Evolutionary conservation across 2,113 vertebrate species (phyloP).

Genomic region (Phrynosoma platyrhinos): DNA sequence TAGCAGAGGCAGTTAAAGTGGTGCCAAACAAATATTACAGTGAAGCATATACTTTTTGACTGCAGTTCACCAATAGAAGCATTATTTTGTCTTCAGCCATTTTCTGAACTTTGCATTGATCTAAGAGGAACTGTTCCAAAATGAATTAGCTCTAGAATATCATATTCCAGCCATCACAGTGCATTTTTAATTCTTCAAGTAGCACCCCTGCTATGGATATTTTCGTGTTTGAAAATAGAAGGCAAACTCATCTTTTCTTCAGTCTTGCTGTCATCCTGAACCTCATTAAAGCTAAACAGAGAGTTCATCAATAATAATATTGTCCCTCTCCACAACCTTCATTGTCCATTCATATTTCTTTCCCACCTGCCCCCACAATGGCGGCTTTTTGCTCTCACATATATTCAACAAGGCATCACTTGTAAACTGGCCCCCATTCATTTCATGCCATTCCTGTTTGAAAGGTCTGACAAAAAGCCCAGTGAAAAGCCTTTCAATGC

Average conservation of each 20-base stretch:
- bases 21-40: no score
- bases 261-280: constrained; percentile 47
- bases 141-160: not conserved
- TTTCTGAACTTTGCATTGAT: not conserved
- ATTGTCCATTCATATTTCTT: constrained; percentile 82
- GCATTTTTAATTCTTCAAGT: constrained; percentile 18
- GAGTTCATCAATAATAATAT: constrained; percentile 67
- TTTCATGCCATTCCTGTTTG: constrained; percentile 67
- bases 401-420: constrained; percentile 79
- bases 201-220: constrained; percentile 49
- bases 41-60: not conserved
- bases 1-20: no score
- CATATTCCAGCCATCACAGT: not conserved
- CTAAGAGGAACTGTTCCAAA: not conserved
- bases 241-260: constrained; percentile 62
- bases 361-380: constrained; percentile 82
- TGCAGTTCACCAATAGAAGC: not conserved
- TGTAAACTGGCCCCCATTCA: constrained; percentile 78
- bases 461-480: constrained; percentile 79
- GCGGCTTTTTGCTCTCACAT: constrained; percentile 78
- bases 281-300: constrained; percentile 59
- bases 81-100: not conserved
- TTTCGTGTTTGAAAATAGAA: constrained; percentile 43
- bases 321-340: constrained; percentile 62
- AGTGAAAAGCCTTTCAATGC: constrained; percentile 80